Conservation (phyloP, 1,140 invertebrate species). For the Eriocheir sinensis region DNA sequence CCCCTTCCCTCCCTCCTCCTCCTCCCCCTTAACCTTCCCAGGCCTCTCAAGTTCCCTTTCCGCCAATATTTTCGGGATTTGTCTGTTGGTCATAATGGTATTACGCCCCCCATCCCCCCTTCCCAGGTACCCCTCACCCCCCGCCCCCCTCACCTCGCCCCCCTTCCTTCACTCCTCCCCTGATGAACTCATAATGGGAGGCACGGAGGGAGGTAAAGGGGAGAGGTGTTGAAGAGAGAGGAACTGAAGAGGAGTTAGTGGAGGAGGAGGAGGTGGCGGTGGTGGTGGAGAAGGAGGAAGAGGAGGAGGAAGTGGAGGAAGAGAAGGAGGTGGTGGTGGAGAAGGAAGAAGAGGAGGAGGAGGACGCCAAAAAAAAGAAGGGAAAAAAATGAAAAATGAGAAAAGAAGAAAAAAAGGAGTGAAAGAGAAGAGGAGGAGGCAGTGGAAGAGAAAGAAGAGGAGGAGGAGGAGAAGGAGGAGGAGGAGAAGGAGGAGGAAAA, state of each 20-base stretch:
- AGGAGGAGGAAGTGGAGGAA: background rate
- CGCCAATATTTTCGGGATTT: conserved; percentile 53
- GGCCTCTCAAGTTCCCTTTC: conserved; percentile 35
- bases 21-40: background rate
- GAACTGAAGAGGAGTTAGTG: background rate
- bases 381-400: background rate
- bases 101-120: background rate
- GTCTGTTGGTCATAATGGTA: conserved; percentile 43
- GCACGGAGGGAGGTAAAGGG: background rate
- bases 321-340: background rate
- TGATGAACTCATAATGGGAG: conserved; percentile 27
- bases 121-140: background rate
- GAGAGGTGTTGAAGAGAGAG: too few species aligned
- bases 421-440: background rate
- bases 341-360: background rate
- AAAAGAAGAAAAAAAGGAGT: background rate
- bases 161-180: background rate
- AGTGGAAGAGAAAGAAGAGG: background rate
- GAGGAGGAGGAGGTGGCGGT: background rate
- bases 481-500: background rate
- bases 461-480: background rate
- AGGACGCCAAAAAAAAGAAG: too few species aligned
- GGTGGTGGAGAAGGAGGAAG: background rate
- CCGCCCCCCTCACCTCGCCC: background rate
- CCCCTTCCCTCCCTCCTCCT: background rate